A percentile compares a stretch with the other conserved stretches of the same genome.
These are phyloP conservation scores for Lepidocyrtinus sp. DNA, from an alignment of 2,888 invertebrate genomes.

Conservation along the genomic window DNA sequence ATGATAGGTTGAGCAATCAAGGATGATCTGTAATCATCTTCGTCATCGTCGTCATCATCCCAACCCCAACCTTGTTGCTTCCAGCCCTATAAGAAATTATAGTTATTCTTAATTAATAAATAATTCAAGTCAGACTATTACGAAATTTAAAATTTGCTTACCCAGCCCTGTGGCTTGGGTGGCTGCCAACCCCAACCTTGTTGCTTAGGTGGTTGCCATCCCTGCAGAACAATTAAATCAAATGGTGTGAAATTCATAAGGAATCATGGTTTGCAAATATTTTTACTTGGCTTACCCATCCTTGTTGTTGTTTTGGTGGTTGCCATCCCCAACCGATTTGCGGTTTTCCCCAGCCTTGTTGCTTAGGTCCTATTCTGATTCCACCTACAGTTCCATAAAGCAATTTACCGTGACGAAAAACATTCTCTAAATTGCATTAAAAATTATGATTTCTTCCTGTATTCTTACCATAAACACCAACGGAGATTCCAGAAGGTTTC, in stretches of 20 bases:
- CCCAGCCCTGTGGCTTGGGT: constrained; percentile 45
- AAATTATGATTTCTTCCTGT: not conserved
- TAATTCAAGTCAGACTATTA: no score
- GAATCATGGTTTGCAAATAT: not conserved
- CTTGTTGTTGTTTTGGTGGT: constrained; percentile 10
- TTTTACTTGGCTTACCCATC: not conserved
- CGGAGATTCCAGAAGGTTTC: constrained; percentile 2
- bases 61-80: constrained; percentile 39
- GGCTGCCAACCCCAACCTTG: constrained; percentile 54
- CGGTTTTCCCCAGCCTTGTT: not conserved
- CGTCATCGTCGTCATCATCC: constrained; percentile 42
- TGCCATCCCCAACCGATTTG: not conserved
- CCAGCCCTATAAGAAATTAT: constrained; percentile 33
- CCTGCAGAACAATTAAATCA: not conserved
- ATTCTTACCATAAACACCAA: constrained; percentile 44
- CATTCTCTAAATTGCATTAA: not conserved
- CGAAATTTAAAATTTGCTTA: no score
- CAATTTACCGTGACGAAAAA: no score
- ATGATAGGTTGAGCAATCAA: not conserved
- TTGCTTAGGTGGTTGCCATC: constrained; percentile 34
- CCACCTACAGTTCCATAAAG: no score
- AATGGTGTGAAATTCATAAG: not conserved
- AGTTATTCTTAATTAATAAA: no score
- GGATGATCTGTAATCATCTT: constrained; percentile 42
- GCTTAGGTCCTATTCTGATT: constrained; percentile 30